These are phyloP conservation scores for Lutjanus argentimaculatus DNA, from an alignment of 2,797 vertebrate genomes.

Conservation along the genomic window DNA sequence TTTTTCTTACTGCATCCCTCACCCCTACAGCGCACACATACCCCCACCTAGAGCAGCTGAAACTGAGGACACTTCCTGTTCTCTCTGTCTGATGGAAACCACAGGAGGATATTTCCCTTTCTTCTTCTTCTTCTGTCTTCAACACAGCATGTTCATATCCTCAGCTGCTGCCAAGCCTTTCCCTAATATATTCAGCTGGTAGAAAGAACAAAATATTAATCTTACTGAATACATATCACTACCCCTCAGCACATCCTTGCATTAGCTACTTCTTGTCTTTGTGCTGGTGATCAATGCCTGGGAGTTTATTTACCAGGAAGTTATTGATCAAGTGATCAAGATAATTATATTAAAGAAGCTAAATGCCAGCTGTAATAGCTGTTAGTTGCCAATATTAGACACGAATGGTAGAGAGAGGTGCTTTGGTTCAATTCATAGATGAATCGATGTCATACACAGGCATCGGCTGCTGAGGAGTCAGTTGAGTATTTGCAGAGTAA, in stretches of 20 bases:
- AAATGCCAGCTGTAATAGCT: slow-evolving; percentile 73
- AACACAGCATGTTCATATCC: slow-evolving; percentile 56
- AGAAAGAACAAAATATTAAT: slow-evolving; percentile 54
- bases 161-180: slow-evolving; percentile 54
- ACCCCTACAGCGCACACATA: slow-evolving; percentile 5
- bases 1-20: background rate
- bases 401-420: slow-evolving; percentile 25
- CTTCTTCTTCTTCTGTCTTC: slow-evolving; percentile 46
- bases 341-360: slow-evolving; percentile 71
- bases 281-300: slow-evolving; percentile 28
- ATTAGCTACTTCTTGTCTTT: slow-evolving; percentile 16
- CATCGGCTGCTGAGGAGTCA: slow-evolving; percentile 25
- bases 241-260: slow-evolving; percentile 3
- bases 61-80: slow-evolving; percentile 48
- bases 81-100: slow-evolving; percentile 59
- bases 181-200: slow-evolving; percentile 46
- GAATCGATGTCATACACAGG: slow-evolving; percentile 54
- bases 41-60: slow-evolving; percentile 28
- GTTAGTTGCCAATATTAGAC: slow-evolving; percentile 53
- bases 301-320: slow-evolving; percentile 62
- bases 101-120: slow-evolving; percentile 55
- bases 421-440: slow-evolving; percentile 55
- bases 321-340: slow-evolving; percentile 72
- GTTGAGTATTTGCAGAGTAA: slow-evolving; percentile 14
- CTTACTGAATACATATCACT: slow-evolving; percentile 37